Evolutionary conservation across 2,797 vertebrate species (phyloP).

Genomic region (Manis javanica): DNA sequence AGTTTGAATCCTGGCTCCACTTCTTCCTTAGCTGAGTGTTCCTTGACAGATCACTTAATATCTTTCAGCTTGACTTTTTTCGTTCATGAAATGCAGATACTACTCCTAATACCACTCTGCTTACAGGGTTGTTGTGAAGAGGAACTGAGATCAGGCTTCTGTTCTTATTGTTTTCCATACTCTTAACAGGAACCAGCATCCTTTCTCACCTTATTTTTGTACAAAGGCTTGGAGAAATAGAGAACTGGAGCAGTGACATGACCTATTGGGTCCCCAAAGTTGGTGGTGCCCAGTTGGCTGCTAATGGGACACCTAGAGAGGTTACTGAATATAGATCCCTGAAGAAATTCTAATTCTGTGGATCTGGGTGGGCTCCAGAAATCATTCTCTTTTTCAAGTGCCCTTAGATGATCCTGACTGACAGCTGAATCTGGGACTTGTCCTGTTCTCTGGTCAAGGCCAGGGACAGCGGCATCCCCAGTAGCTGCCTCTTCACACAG

Average conservation of each 20-base stretch:
- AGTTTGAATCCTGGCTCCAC: not conserved
- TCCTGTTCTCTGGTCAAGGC: not conserved
- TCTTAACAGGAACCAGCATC: not conserved
- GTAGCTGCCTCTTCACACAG: not conserved
- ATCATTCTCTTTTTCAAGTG: not conserved
- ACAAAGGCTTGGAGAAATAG: not conserved
- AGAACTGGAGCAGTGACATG: not conserved
- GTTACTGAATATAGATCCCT: not conserved
- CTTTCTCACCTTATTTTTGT: not conserved
- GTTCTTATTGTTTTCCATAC: not conserved
- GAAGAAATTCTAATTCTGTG: not conserved
- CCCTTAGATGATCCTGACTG: not conserved
- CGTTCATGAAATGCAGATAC: not conserved
- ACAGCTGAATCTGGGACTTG: not conserved
- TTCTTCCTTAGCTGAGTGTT: not conserved
- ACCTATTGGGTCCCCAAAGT: not conserved
- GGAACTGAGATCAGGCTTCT: not conserved
- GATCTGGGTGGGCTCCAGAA: not conserved
- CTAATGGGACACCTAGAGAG: not conserved
- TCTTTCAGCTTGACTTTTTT: not conserved
- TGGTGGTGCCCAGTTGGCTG: not conserved
- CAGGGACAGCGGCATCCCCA: not conserved
- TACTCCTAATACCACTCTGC: not conserved
- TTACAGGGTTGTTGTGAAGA: not conserved
- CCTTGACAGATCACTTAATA: not conserved